phyloP scores from a whole-genome alignment of 2,113 vertebrate species.

The Heterochromis multidens region DNA sequence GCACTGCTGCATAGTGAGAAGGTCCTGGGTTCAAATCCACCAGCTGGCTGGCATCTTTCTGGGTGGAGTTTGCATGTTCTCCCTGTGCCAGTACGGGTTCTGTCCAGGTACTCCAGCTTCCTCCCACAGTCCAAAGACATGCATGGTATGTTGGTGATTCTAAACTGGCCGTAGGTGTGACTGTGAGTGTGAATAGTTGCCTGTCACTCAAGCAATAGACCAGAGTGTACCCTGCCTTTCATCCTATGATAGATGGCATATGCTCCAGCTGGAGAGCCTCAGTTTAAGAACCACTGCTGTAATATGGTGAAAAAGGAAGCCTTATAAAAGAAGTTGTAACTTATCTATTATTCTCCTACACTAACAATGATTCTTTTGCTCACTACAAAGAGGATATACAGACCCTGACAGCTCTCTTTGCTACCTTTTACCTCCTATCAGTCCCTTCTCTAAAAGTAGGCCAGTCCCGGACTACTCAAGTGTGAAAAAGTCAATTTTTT shows the following conservation, averaged over 20 bases:
- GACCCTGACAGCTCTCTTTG: not conserved
- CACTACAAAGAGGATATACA: not conserved
- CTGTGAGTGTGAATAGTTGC: not conserved
- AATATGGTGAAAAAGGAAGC: not conserved
- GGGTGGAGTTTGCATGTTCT: not conserved
- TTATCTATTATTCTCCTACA: not conserved
- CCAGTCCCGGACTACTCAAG: conserved; percentile 41
- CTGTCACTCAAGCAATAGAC: not conserved
- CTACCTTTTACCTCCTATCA: not conserved
- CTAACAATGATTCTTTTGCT: not conserved
- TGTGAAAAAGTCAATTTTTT: conserved; percentile 31
- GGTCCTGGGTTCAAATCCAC: not conserved
- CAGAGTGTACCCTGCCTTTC: not conserved
- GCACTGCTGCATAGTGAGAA: not conserved
- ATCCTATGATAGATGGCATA: not conserved
- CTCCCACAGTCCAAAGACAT: not conserved
- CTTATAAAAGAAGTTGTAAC: too few relatives aligned
- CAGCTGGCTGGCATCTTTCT: not conserved
- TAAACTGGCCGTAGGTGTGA: not conserved
- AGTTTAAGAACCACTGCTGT: not conserved
- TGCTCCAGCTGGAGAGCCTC: not conserved
- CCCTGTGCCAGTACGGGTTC: not conserved
- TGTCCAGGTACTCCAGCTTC: not conserved
- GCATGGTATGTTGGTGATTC: not conserved
- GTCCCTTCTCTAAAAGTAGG: conserved; percentile 1